Percentiles rank a stretch among this genome's conserved stretches.
These are phyloP conservation scores for Gortyna flavago DNA, from an alignment of 2,888 invertebrate genomes.

Conservation along the genomic window DNA sequence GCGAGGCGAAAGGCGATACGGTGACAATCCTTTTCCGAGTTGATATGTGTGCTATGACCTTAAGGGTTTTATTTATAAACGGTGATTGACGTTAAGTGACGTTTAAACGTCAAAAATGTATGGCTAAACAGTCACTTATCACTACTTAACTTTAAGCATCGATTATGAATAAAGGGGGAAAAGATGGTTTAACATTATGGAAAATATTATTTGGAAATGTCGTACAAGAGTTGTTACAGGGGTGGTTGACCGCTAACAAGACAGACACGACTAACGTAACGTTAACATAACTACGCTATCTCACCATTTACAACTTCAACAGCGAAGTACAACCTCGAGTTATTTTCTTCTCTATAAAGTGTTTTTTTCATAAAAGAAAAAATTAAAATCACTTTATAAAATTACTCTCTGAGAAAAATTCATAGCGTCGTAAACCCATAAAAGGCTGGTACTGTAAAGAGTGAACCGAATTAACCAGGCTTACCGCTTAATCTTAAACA, in stretches of 20 bases:
- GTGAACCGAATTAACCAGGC: conserved; percentile 74
- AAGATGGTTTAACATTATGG: background rate
- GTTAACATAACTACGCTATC: background rate
- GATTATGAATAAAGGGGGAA: no score
- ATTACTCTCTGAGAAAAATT: conserved; percentile 20
- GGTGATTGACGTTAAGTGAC: background rate
- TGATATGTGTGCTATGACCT: no score
- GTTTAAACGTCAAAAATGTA: background rate
- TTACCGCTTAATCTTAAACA: conserved; percentile 81
- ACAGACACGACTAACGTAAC: background rate
- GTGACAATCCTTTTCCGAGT: no score
- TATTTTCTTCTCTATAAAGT: background rate
- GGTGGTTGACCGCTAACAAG: conserved; percentile 12
- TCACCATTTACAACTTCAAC: conserved; percentile 11
- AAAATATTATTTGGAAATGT: background rate
- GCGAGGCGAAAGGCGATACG: no score
- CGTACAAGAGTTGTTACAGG: background rate
- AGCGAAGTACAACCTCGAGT: background rate
- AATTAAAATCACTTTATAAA: conserved; percentile 10
- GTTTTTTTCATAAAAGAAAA: background rate
- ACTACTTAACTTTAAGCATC: no score
- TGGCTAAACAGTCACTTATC: no score
- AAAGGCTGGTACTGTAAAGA: conserved; percentile 68
- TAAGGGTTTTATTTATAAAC: background rate
- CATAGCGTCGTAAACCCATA: conserved; percentile 66